Percentiles rank a stretch among this genome's conserved stretches.
Conservation (phyloP, 1,140 invertebrate genomes). For the Formica selysi region DNA sequence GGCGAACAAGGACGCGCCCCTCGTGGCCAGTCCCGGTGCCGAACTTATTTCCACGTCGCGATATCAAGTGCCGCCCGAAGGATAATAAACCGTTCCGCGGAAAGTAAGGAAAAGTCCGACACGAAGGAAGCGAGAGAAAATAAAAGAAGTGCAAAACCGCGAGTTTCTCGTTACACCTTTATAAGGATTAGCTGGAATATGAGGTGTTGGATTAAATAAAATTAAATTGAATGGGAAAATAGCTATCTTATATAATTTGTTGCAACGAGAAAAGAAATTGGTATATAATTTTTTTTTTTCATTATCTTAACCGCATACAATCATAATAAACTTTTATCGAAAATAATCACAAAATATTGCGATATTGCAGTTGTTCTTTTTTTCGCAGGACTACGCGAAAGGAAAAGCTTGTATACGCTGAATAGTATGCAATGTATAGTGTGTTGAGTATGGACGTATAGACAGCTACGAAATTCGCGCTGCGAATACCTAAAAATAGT, state of each 20-base stretch:
- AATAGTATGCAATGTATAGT: neutral
- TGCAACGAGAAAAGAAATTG: neutral
- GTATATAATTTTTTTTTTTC: neutral
- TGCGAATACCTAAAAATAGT: slow-evolving; percentile 72
- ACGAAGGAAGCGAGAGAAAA: slow-evolving; percentile 50
- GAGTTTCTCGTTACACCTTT: neutral
- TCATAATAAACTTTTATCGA: neutral
- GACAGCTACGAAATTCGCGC: slow-evolving; percentile 41
- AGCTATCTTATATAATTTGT: neutral
- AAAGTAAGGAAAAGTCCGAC: slow-evolving; percentile 66
- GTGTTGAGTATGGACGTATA: slow-evolving; percentile 19
- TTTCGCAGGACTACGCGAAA: neutral
- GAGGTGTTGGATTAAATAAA: neutral
- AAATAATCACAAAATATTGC: neutral
- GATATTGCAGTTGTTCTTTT: neutral
- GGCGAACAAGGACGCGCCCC: slow-evolving; percentile 76
- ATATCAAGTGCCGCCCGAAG: slow-evolving; percentile 65
- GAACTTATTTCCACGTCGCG: slow-evolving; percentile 79
- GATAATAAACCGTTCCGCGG: slow-evolving; percentile 78
- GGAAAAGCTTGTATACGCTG: slow-evolving; percentile 19
- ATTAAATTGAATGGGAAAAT: neutral
- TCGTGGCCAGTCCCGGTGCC: slow-evolving; percentile 76
- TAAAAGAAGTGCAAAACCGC: slow-evolving; percentile 12
- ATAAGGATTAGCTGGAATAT: neutral
- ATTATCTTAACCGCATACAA: neutral